Percentiles rank a stretch among this genome's conserved stretches.
Conservation (phyloP, 2,888 invertebrate genomes). For the Trilocha varians region DNA sequence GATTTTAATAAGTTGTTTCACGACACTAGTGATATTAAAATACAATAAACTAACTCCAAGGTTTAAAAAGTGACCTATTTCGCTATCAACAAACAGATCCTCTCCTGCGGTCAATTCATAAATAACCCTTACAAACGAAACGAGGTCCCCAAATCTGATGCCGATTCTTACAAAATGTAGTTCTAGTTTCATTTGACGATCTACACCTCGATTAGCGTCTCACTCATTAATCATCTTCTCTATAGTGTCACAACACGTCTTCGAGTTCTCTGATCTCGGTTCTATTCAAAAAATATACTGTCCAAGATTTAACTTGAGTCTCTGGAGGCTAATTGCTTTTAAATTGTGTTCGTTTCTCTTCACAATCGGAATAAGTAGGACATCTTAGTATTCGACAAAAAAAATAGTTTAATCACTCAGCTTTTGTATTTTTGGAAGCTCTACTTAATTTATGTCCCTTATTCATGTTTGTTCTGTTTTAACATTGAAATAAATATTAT, state of each 20-base stretch:
- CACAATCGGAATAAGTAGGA: slow-evolving; percentile 18
- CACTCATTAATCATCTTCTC: slow-evolving; percentile 56
- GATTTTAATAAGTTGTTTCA: too few relatives aligned
- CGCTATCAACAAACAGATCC: slow-evolving; percentile 41
- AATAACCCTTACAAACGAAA: slow-evolving; percentile 25
- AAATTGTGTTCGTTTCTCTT: slow-evolving; percentile 26
- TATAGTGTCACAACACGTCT: slow-evolving; percentile 59
- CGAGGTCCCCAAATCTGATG: not conserved
- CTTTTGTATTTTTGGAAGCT: too few relatives aligned
- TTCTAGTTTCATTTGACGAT: slow-evolving; percentile 10
- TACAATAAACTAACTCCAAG: too few relatives aligned
- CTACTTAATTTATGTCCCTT: too few relatives aligned
- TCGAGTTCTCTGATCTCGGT: slow-evolving; percentile 51
- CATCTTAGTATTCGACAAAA: too few relatives aligned
- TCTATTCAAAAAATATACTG: slow-evolving; percentile 38
- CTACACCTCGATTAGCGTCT: slow-evolving; percentile 44
- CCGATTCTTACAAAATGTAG: not conserved
- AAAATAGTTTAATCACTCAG: too few relatives aligned
- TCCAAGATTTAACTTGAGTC: slow-evolving; percentile 23
- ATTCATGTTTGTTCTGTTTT: too few relatives aligned
- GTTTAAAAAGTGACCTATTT: slow-evolving; percentile 43
- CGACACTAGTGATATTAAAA: too few relatives aligned
- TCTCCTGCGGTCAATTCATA: slow-evolving; percentile 43
- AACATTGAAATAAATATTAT: too few relatives aligned
- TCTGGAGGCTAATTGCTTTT: slow-evolving; percentile 42